Conservation (phyloP, 2,797 vertebrate species). For the Eidolon dupreanum region DNA sequence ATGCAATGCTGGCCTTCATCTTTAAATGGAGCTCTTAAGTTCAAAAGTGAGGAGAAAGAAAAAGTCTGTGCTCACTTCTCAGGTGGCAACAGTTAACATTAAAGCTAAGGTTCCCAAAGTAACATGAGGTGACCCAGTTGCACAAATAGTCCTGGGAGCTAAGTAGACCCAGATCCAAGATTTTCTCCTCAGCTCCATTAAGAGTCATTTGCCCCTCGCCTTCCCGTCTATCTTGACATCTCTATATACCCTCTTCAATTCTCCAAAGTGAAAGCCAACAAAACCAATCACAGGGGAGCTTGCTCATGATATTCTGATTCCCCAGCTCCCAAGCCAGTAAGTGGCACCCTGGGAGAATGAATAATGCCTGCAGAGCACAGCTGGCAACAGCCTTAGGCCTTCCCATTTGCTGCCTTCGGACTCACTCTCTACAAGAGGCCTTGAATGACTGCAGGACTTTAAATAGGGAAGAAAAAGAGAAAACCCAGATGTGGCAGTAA, state of each 20-base stretch:
- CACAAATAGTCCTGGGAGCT: background rate
- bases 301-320: background rate
- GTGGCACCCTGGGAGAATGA: slow-evolving; percentile 57
- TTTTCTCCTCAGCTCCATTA: slow-evolving; percentile 20
- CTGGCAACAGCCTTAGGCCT: slow-evolving; percentile 72
- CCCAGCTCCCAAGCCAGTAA: slow-evolving; percentile 52
- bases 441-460: slow-evolving; percentile 52
- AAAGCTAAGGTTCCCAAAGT: slow-evolving; percentile 46
- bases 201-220: background rate
- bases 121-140: background rate
- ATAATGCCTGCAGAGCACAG: slow-evolving; percentile 56
- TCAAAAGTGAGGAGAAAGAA: slow-evolving; percentile 47
- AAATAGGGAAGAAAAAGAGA: slow-evolving; percentile 73
- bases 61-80: slow-evolving; percentile 18
- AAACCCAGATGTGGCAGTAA: slow-evolving; percentile 81
- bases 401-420: slow-evolving; percentile 56
- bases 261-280: slow-evolving; percentile 17
- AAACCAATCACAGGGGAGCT: background rate
- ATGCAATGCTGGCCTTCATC: slow-evolving; percentile 44
- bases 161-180: background rate
- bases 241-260: background rate
- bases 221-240: background rate
- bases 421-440: slow-evolving; percentile 44
- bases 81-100: slow-evolving; percentile 56
- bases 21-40: slow-evolving; percentile 42